A percentile compares a stretch with the other conserved stretches of the same genome.
Conservation (phyloP, 2,113 vertebrate genomes). For the Cromileptes altivelis region DNA sequence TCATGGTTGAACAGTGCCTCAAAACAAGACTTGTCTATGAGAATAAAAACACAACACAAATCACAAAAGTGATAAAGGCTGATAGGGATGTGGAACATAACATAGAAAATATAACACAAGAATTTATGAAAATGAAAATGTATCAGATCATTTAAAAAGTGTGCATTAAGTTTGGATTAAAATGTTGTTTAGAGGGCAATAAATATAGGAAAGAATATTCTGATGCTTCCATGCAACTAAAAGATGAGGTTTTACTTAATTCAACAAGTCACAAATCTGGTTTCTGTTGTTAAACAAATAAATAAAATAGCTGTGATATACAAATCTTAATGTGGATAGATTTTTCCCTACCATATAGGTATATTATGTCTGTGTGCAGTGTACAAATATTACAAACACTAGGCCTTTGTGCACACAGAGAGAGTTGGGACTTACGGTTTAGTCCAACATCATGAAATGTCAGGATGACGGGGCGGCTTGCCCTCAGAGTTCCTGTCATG, state of each 20-base stretch:
- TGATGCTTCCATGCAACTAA: neutral
- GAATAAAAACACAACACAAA: slow-evolving; percentile 10
- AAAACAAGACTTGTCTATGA: slow-evolving; percentile 94
- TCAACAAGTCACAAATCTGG: neutral
- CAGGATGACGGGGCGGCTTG: slow-evolving; percentile 91
- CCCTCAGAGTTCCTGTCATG: slow-evolving; percentile 87
- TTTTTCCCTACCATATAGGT: neutral
- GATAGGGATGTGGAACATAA: neutral
- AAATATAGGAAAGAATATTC: neutral
- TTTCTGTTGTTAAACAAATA: neutral
- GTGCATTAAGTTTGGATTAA: neutral
- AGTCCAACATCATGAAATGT: slow-evolving; percentile 96
- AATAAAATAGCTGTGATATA: neutral
- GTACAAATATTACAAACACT: neutral
- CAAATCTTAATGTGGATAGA: neutral
- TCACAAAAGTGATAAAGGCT: neutral
- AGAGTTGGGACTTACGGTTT: slow-evolving; percentile 88
- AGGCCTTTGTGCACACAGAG: neutral
- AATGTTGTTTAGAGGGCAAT: neutral
- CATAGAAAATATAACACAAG: neutral
- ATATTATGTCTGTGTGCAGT: neutral
- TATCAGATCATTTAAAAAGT: neutral
- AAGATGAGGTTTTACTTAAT: neutral
- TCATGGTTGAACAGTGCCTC: slow-evolving; percentile 91
- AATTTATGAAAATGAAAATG: neutral